Conservation (phyloP, 2,888 invertebrate species). For the Masnerella sp. region DNA sequence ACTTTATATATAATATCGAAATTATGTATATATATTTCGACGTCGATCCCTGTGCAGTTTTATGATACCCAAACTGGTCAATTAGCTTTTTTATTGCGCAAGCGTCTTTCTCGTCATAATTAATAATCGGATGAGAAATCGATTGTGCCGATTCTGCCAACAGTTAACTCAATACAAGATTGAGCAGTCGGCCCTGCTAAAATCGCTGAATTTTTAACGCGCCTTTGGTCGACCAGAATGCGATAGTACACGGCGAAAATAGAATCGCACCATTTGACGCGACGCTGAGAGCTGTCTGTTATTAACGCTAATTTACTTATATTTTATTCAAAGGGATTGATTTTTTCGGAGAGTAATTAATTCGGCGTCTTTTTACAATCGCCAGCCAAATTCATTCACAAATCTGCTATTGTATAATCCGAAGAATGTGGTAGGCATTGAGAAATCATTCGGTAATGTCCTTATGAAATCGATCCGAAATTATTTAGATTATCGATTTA, state of each 20-base stretch:
- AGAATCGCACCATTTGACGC: neutral
- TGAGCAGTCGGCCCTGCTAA: no score
- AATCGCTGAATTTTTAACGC: constrained; percentile 26
- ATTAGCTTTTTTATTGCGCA: constrained; percentile 14
- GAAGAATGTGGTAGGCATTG: no score
- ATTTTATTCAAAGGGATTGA: constrained; percentile 2
- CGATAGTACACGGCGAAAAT: neutral
- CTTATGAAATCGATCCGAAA: no score
- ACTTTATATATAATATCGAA: no score
- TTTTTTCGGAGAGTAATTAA: constrained; percentile 7
- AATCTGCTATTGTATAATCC: no score
- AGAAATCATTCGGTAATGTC: no score
- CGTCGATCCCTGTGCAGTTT: no score
- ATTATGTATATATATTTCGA: no score
- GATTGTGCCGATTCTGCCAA: constrained; percentile 33
- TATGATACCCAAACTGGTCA: no score
- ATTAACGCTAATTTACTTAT: constrained; percentile 8
- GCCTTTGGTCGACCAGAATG: constrained; percentile 11
- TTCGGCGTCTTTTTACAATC: no score
- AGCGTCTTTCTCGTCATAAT: constrained; percentile 25
- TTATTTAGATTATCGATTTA: no score
- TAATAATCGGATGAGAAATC: constrained; percentile 36
- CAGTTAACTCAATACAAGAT: constrained; percentile 32
- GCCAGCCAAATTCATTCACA: no score
- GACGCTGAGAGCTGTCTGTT: neutral